phyloP scores from a whole-genome alignment of 2,888 invertebrate genomes.

The Amphiduros pacificus region DNA sequence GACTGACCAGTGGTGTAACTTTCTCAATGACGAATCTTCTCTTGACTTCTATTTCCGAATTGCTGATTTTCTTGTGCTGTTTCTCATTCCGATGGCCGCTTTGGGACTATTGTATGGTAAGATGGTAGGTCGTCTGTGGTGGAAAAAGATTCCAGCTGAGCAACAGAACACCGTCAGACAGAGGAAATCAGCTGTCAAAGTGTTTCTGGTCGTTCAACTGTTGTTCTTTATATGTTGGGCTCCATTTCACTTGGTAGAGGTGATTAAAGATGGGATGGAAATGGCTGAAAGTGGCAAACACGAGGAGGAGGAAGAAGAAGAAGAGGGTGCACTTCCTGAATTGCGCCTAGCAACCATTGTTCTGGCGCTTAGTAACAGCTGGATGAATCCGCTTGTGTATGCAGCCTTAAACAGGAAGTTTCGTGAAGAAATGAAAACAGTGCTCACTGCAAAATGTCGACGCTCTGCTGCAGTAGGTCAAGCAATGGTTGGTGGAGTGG shows the following conservation, averaged over 20 bases:
- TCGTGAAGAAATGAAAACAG: not conserved
- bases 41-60: not conserved
- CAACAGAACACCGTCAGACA: not conserved
- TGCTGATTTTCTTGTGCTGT: not conserved
- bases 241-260: not conserved
- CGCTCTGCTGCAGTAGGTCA: no score
- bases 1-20: not conserved
- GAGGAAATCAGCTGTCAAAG: not conserved
- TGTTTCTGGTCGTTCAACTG: not conserved
- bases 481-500: no score
- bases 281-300: not conserved
- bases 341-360: not conserved
- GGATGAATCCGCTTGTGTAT: not conserved
- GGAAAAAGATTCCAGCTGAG: not conserved
- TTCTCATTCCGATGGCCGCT: not conserved
- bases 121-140: not conserved
- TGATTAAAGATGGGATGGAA: not conserved
- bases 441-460: not conserved
- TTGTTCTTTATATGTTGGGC: not conserved
- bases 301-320: not conserved
- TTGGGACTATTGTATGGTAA: not conserved
- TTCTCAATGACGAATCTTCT: not conserved
- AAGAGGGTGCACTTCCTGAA: no score
- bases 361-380: not conserved
- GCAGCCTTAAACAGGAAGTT: not conserved